Evolutionary conservation across 1,140 invertebrate species (phyloP).

Genomic region (Heliconius melpomene): DNA sequence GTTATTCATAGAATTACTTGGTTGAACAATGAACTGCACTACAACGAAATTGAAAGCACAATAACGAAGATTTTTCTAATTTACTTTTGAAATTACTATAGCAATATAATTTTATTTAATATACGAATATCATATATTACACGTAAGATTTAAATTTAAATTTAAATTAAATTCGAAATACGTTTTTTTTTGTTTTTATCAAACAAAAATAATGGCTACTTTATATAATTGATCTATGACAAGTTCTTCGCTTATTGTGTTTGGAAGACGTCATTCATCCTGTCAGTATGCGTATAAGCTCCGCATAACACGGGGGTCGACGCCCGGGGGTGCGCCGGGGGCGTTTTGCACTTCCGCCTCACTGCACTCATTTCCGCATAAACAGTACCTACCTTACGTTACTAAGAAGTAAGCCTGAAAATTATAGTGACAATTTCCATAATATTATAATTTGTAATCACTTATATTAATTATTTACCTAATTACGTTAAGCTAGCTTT

Average conservation of each 20-base stretch:
- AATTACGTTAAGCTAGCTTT: neutral
- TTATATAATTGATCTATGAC: constrained; percentile 51
- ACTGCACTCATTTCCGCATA: constrained; percentile 79
- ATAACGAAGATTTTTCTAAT: too few relatives aligned
- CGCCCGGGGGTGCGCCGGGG: constrained; percentile 63
- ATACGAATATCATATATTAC: too few relatives aligned
- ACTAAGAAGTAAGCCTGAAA: constrained; percentile 65
- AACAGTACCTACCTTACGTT: constrained; percentile 65
- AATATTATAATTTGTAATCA: constrained; percentile 35
- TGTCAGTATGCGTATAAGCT: constrained; percentile 45
- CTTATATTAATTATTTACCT: neutral
- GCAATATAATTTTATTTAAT: too few relatives aligned
- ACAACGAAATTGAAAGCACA: too few relatives aligned
- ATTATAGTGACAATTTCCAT: constrained; percentile 42
- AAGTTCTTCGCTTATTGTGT: constrained; percentile 49
- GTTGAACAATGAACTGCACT: too few relatives aligned
- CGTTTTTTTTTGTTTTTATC: neutral
- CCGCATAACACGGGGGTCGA: constrained; percentile 61
- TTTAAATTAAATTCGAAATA: neutral
- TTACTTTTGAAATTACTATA: too few relatives aligned
- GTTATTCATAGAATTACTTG: too few relatives aligned
- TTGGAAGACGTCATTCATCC: constrained; percentile 53
- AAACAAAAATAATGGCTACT: neutral
- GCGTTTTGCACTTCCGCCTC: constrained; percentile 75
- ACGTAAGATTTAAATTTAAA: too few relatives aligned